Percentiles rank a stretch among this genome's conserved stretches.
These are phyloP conservation scores for Amphilophus citrinellus DNA, from an alignment of 2,113 vertebrate species.

Conservation along the genomic window DNA sequence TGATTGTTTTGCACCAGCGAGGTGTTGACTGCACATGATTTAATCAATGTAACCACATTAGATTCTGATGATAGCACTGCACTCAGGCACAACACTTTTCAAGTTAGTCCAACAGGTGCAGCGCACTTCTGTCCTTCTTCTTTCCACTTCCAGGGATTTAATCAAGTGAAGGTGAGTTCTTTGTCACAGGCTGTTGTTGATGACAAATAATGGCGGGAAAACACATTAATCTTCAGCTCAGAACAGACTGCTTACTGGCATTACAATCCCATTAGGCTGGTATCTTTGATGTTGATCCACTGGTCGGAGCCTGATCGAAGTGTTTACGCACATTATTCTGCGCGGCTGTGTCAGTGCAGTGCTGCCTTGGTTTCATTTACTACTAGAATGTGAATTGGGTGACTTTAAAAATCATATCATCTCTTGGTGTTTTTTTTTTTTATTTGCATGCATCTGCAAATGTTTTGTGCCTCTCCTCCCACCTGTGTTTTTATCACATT, in stretches of 20 bases:
- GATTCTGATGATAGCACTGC: neutral
- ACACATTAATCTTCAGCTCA: conserved; percentile 11
- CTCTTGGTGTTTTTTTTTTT: neutral
- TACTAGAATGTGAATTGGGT: neutral
- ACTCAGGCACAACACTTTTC: neutral
- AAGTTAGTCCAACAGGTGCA: neutral
- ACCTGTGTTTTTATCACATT: neutral
- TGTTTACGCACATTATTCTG: neutral
- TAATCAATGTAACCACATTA: neutral
- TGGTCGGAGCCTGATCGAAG: neutral
- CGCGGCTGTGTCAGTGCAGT: neutral
- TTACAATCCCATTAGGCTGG: conserved; percentile 10
- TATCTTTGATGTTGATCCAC: neutral
- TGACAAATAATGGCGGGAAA: conserved; percentile 2
- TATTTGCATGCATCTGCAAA: neutral
- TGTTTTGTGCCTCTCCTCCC: neutral
- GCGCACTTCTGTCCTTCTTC: neutral
- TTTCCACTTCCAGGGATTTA: neutral
- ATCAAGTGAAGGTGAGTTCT: neutral
- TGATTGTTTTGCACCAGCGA: neutral
- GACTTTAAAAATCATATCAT: neutral
- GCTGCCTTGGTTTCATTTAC: neutral
- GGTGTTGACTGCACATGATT: neutral
- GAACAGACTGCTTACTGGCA: conserved; percentile 11
- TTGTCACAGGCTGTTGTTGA: conserved; percentile 15